Base-by-base conservation (phyloP, 2,113 vertebrate species). In the Phalacrocorax aristotelis region DNA sequence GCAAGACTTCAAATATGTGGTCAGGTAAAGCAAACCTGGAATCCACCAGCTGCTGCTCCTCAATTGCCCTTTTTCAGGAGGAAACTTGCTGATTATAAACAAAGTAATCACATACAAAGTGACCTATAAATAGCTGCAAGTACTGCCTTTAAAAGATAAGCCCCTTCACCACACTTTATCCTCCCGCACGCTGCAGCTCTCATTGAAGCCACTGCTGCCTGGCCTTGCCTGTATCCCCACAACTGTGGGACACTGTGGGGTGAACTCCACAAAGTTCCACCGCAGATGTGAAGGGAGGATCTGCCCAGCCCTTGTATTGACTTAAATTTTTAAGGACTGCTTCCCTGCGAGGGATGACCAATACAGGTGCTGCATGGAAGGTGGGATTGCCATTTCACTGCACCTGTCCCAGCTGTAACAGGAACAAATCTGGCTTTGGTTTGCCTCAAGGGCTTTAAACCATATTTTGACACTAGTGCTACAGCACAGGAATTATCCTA, bases 401-500 rank as follows among this genome's bases (percentile, higher is more conserved):
- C 58, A 95, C 70, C 85, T 78, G 46, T 74, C 80, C 49, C 42
- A 75, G 57, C 20, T 38, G 34, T 74, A 90, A 90, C 27, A 79
- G 40, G 58, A 94, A 91, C 34, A 89, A 91, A 92, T 92, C 92
- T 82, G 78, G n/a, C 42, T 94, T 85, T 75, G 65, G 62, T 84
- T 94, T 87, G 29, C 85, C 70, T 89, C 55, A 40, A 87, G 54
- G 76, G 40, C 51, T 90, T 95, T 93, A 87, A 95, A 87, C 42
- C 55, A 81, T 83, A 76, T 83, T 96, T 96, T 96, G 91, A 93
- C 94, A 80, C 65, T 74, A 77, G 48, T 34, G 86, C 27, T 74
- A 89, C n/a, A 72, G 72, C 54, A 71, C 15, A 83, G 34, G 83
- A 95, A 96, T 95, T 92, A 93, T 93, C 79, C 76, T 91, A 77